Conservation (phyloP, 2,797 vertebrate species). For the Poecile montanus region DNA sequence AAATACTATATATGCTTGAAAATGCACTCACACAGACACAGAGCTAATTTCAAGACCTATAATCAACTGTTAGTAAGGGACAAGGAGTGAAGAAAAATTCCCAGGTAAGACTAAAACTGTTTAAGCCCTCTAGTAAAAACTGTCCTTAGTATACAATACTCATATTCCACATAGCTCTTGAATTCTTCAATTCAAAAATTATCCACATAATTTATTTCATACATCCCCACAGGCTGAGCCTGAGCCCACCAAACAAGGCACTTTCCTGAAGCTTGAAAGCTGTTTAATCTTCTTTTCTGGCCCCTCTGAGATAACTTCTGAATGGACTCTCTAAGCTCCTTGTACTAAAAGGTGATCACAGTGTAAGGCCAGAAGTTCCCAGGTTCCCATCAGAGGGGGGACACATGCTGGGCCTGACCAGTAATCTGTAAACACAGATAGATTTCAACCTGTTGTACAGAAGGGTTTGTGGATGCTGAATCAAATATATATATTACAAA, state of each 20-base stretch:
- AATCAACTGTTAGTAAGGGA: background rate
- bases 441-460: background rate
- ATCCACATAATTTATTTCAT: background rate
- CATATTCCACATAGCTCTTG: background rate
- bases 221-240: background rate
- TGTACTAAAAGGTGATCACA: background rate
- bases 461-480: background rate
- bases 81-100: background rate
- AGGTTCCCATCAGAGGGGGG: background rate
- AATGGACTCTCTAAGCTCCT: slow-evolving; percentile 31
- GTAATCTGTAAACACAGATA: background rate
- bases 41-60: background rate
- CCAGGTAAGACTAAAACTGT: background rate
- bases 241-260: background rate
- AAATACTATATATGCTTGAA: background rate
- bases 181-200: background rate
- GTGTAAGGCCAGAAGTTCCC: background rate
- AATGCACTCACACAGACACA: background rate
- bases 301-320: slow-evolving; percentile 24
- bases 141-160: background rate
- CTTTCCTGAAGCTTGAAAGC: background rate
- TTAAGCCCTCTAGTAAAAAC: background rate
- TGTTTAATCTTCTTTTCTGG: slow-evolving; percentile 38
- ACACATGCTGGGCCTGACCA: background rate
- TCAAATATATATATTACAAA: background rate